Evolutionary conservation across 2,797 vertebrate species (phyloP).

Genomic region (Falco peregrinus): DNA sequence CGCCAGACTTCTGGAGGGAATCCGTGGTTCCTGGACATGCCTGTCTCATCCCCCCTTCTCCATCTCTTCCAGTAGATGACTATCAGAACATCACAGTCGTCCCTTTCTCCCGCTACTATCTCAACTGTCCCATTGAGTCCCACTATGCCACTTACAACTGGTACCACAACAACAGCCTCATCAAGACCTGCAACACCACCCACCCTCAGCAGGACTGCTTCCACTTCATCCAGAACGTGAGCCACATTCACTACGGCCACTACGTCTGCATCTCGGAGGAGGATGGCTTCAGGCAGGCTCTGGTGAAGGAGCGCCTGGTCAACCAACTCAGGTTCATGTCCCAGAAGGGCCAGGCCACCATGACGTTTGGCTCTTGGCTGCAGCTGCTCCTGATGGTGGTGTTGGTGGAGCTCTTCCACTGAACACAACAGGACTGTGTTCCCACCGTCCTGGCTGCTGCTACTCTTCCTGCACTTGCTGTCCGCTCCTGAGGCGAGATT

Average conservation of each 20-base stretch:
- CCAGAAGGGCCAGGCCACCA: not conserved
- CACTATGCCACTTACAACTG: constrained; percentile 77
- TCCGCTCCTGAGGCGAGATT: not conserved
- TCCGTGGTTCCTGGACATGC: fast-evolving
- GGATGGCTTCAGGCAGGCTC: constrained; percentile 63
- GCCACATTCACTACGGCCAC: constrained; percentile 58
- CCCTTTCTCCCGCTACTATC: constrained; percentile 74
- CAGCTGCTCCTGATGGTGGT: not conserved
- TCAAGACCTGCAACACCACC: constrained; percentile 72
- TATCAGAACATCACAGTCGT: constrained; percentile 59
- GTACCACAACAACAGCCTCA: constrained; percentile 64
- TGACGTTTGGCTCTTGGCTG: not conserved
- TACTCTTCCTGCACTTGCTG: not conserved
- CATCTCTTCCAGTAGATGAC: not conserved
- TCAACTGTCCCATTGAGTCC: constrained; percentile 78
- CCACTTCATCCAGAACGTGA: constrained; percentile 76
- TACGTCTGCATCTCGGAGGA: constrained; percentile 75
- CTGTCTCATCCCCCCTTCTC: not conserved
- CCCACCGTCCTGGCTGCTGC: not conserved
- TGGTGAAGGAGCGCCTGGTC: constrained; percentile 54
- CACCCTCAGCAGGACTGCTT: constrained; percentile 68
- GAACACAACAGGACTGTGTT: not conserved
- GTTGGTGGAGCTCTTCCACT: constrained; percentile 45
- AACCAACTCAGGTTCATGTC: not conserved
- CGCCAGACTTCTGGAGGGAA: not conserved